Percentiles rank a stretch among this genome's conserved stretches.
These are phyloP conservation scores for Trypoxylus dichotomus DNA, from an alignment of 1,140 invertebrate genomes.

Conservation along the genomic window DNA sequence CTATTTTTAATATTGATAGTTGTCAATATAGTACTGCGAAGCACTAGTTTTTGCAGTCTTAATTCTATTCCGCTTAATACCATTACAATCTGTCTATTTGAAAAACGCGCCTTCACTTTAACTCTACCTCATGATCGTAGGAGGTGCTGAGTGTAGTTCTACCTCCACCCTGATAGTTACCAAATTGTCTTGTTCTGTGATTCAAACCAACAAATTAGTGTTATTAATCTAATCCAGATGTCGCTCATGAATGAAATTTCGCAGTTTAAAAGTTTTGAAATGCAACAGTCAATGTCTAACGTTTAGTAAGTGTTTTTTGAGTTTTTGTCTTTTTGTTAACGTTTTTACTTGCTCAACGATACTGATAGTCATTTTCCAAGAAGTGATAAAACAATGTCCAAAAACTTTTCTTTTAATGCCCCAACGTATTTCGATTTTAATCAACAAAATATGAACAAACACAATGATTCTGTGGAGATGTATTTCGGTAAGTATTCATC, in stretches of 20 bases:
- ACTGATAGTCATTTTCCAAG: not conserved
- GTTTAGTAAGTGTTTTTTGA: not conserved
- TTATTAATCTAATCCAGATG: not conserved
- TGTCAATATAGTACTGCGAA: no score
- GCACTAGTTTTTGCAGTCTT: no score
- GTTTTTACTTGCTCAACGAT: not conserved
- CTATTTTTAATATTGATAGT: no score
- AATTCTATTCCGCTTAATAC: no score
- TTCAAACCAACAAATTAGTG: not conserved
- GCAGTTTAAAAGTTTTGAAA: not conserved
- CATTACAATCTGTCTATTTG: no score
- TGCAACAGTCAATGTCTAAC: not conserved
- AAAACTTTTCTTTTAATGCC: constrained; percentile 4
- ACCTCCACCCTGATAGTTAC: no score
- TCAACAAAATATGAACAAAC: not conserved
- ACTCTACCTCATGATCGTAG: no score
- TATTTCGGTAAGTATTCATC: not conserved
- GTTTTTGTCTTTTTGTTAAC: not conserved
- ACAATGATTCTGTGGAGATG: not conserved
- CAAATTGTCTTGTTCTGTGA: no score
- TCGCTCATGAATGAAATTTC: not conserved
- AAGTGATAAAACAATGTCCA: not conserved
- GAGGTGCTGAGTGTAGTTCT: no score
- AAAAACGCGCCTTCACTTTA: no score
- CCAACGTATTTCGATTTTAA: not conserved